phyloP scores from a whole-genome alignment of 2,888 invertebrate species.

The Tetragonisca angustula region DNA sequence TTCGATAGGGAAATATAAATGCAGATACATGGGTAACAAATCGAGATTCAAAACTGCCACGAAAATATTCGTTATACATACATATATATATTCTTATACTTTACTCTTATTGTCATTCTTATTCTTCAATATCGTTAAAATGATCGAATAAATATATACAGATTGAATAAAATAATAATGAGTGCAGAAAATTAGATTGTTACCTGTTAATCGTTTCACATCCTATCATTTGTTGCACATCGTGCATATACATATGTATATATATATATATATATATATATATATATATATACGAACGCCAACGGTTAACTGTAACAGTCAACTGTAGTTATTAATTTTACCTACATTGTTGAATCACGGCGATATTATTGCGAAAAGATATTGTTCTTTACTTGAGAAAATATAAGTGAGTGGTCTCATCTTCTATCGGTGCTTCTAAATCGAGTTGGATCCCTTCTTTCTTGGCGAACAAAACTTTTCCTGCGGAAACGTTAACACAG shows the following conservation, averaged over 20 bases:
- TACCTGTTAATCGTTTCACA: neutral
- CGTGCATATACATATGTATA: neutral
- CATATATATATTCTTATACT: neutral
- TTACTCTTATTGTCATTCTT: neutral
- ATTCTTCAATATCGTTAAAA: neutral
- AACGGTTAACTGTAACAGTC: neutral
- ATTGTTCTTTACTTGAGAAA: neutral
- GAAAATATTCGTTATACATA: neutral
- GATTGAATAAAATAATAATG: neutral
- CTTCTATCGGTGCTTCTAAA: neutral
- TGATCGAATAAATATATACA: neutral
- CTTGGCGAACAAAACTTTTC: slow-evolving; percentile 44
- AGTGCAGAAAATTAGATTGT: neutral
- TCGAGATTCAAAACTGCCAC: neutral
- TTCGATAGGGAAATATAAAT: neutral
- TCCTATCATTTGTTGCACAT: neutral
- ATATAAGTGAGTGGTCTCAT: neutral
- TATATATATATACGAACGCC: neutral
- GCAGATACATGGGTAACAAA: neutral
- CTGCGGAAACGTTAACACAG: neutral
- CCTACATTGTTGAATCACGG: neutral
- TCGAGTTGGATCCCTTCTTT: neutral
- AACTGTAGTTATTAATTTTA: neutral
- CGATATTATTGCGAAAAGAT: neutral
- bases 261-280: neutral